Base-by-base conservation (phyloP, 2,888 invertebrate genomes). In the Brachylomia viminalis region DNA sequence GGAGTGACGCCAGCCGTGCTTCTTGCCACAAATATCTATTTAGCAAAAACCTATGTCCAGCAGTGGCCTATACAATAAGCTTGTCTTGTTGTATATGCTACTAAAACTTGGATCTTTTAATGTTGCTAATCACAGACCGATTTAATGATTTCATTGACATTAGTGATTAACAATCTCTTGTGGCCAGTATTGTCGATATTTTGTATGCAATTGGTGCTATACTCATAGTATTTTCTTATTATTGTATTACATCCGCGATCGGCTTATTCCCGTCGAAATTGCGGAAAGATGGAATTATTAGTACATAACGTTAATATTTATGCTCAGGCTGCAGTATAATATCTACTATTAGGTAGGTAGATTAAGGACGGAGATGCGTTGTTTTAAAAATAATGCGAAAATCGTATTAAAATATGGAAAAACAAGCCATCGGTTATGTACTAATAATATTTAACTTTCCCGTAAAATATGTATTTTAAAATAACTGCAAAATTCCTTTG, bases 181-280 rank as follows among this genome's bases (percentile, higher is more conserved):
- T 70, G 77, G 81, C 83, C 82, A 71, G 15, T 83, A 80, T 76
- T 85, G 66, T 82, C 79, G 83, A 89, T 89, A 89, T 87, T 88
- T 88, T 91, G 85, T 92, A 92, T 90, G 93, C 91, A 87, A 93
- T 90, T 93, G 95, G 95, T 95, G 95, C 95, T 95, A 94, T 90
- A 88, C 85, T 87, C 85, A 82, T 85, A 87, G 85, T 89, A 84
- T 83, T 80, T 80, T 81, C 78, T 75, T 72, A 82, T 79, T 59
- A 80, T 77, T 84, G 74, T 76, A 77, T 61, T 77, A 82, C 75
- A 83, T 67, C 76, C 78, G 82, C 69, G 59, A 80, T 74, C 75
- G 73, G 77, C 81, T 80, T 88, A 42, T 72, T 59, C 49, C 70
- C 13, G 33, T 75, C 54, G 74, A 84, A 33, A n/a, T 47, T 38